Evolutionary conservation across 2,797 vertebrate species (phyloP), one percentile per base, ranked within the genome.

Genomic region (Oreochromis grahami): DNA sequence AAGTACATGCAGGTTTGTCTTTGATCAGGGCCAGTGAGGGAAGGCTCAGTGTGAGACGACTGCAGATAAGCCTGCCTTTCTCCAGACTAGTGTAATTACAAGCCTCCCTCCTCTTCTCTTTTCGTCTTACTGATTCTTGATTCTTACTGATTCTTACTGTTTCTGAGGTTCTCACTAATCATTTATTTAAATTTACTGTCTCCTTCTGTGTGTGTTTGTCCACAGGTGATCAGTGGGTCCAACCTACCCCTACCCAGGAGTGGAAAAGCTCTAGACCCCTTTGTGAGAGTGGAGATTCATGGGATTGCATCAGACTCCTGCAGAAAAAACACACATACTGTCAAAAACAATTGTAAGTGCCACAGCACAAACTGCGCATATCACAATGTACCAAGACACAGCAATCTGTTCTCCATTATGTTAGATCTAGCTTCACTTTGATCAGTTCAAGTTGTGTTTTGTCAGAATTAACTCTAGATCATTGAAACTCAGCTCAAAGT

Each of bases 221-320:
- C 56, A 29, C 82, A 96, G 98, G 93, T 98, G 70, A 98, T 98
- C 89, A 97, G 97, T 80, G 98, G 97, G 7, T 94, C 94, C 74
- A 94, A 94, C 85, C 87, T 96, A 15, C 95, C 96, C 2, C 2
- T 78, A 26, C 36, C 83, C 21, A 88, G 76, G 84, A 86, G 76
- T 19, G 88, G 88, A 2, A 96, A 93, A 87, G 17, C 84, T 77
- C 78, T 94, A 81, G 87, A 97, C 79, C 92, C 95, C 5, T 86
- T 95, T 34, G 97, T 98, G 72, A 92, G 92, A 19, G 92, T 98
- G 87, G 97, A 98, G 92, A 95, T 98, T 58, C 92, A 96, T 0
- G 97, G 98, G 12, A 95, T 96, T 83, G 81, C 95, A 13, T 93
- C 92, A 1, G 97, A 98, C 84, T 91, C 89, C n/a, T 0, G 21